Evolutionary conservation across 2,888 invertebrate species (phyloP), one percentile per base, ranked within the genome.

Genomic region (Drosophila birchii): DNA sequence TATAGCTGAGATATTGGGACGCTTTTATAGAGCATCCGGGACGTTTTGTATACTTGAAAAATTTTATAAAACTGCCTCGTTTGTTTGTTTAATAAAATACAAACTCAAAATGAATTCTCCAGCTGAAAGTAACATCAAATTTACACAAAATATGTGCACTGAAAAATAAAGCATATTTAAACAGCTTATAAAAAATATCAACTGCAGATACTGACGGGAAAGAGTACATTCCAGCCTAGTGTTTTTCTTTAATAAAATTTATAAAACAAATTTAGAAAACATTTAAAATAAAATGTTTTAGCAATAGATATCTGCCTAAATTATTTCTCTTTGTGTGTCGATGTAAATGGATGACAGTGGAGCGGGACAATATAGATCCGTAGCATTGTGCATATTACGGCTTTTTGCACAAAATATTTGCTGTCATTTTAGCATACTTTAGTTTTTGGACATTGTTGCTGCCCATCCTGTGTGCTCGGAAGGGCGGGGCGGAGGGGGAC

Each of bases 331-430:
- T 20, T 6, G 20, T 43, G 18, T 38, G 53, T 0, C 49, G 23
- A 39, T 41, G 38, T 18, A 68, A 26, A 47, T 47, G 44, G 32
- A 58, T 64, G 73, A 62, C 73, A 63, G 51, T 20, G 26, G 55
- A 56, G 56, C 44, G 43, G 39, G 41, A 47, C 51, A 54, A 51
- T 58, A 41, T 58, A 41, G 23, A 60, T 69, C 55, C 58, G 20
- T 32, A 64, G 44, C 63, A 51, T 51, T 72, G 85, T 81, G 64
- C 49, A 75, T 63, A 73, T 78, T 71, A 71, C 68, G 66, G 71
- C 68, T 67, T 84, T 75, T 71, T 87, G 76, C 67, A 78, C 68
- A 66, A 78, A 82, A 83, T 75, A 83, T 80, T 86, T 86, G 78
- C 71, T 70, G 77, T 81, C 71, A 79, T 77, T 81, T 80, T 68